phyloP scores from a whole-genome alignment of 2,113 vertebrate genomes.

The Proterorhinus semilunaris region DNA sequence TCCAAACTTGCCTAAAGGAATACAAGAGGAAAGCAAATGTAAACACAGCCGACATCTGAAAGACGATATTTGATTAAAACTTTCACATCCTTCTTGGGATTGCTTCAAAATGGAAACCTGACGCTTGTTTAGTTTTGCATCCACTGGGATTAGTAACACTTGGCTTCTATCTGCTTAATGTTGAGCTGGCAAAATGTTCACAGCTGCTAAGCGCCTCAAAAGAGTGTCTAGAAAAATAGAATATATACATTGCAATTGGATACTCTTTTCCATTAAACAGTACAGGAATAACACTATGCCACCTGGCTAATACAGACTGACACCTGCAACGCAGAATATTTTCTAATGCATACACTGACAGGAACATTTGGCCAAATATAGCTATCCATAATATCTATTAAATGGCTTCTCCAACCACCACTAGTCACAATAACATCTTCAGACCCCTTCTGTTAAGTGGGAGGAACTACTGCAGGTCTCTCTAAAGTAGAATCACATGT shows the following conservation, averaged over 20 bases:
- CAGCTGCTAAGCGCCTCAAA: conserved; percentile 57
- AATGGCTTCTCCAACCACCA: too few species aligned
- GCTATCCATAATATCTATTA: too few species aligned
- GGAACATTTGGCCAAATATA: too few species aligned
- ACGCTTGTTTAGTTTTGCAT: conserved; percentile 66
- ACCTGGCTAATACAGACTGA: not conserved
- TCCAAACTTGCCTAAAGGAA: conserved; percentile 61
- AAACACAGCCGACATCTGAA: conserved; percentile 72
- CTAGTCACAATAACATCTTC: too few species aligned
- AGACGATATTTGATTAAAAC: conserved; percentile 69
- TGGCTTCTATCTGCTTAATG: conserved; percentile 67
- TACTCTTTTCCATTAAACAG: conserved; percentile 8
- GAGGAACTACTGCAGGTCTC: too few species aligned
- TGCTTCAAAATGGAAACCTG: conserved; percentile 71
- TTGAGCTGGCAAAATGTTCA: conserved; percentile 41
- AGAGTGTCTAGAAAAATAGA: conserved; percentile 28
- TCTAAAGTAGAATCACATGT: too few species aligned
- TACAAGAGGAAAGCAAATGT: conserved; percentile 62
- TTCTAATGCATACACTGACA: too few species aligned
- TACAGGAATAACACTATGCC: not conserved
- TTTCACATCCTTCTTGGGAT: conserved; percentile 60
- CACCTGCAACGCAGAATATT: not conserved
- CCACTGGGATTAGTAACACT: conserved; percentile 61
- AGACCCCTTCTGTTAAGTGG: too few species aligned
- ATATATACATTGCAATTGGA: conserved; percentile 3